Evolutionary conservation across 2,797 vertebrate genomes (phyloP).

Genomic region (Holocentrus rufus): DNA sequence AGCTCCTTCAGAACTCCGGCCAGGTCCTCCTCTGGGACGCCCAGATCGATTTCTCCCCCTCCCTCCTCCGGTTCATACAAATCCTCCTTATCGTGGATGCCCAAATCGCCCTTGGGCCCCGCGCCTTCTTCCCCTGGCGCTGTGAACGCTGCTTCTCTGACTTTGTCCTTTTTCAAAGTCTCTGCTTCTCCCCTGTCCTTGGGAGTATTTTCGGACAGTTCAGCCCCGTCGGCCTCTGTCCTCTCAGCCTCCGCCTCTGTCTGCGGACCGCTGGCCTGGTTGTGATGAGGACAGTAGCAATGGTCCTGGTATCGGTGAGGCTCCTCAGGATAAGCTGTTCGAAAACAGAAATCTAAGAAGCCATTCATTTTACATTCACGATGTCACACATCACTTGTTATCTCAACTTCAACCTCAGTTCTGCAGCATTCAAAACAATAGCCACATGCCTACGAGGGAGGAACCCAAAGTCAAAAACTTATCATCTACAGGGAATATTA

Average conservation of each 20-base stretch:
- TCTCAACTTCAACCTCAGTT: too few relatives aligned
- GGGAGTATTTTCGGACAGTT: conserved; percentile 40
- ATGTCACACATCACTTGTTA: too few relatives aligned
- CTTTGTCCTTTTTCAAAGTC: not conserved
- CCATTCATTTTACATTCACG: not conserved
- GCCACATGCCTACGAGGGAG: too few relatives aligned
- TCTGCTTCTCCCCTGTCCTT: conserved; percentile 44
- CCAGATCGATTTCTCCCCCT: conserved; percentile 20
- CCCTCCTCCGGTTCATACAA: conserved; percentile 72
- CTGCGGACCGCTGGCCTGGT: conserved; percentile 79
- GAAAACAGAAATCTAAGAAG: not conserved
- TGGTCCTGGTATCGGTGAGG: conserved; percentile 82
- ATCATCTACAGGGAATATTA: too few relatives aligned
- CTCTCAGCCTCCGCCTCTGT: conserved; percentile 77
- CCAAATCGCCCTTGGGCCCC: conserved; percentile 25
- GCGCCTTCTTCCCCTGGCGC: conserved; percentile 23
- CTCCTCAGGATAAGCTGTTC: conserved; percentile 88
- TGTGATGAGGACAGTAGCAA: conserved; percentile 78
- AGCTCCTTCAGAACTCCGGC: conserved; percentile 76
- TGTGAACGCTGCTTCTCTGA: not conserved
- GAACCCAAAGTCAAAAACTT: too few relatives aligned
- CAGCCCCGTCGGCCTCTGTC: conserved; percentile 57
- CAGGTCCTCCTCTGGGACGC: conserved; percentile 66
- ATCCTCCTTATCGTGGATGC: conserved; percentile 41
- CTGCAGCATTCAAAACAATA: too few relatives aligned